Evolutionary conservation across 2,797 vertebrate species (phyloP).

Genomic region (Sebastes taczanowskii): DNA sequence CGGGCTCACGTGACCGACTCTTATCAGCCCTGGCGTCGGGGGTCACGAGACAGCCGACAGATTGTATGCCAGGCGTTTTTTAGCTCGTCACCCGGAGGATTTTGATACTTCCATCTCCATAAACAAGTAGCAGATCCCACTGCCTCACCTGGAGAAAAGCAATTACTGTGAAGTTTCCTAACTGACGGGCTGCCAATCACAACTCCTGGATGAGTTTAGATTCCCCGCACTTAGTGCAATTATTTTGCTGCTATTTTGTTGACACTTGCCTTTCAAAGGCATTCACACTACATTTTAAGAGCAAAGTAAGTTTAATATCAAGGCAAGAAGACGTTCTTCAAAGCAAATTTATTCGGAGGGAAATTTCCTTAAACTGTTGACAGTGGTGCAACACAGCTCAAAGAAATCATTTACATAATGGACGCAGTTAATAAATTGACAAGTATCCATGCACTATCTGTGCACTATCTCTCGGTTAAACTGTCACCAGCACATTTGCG

Average conservation of each 20-base stretch:
- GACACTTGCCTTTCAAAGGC: constrained; percentile 58
- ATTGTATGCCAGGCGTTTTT: constrained; percentile 60
- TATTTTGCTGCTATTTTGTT: constrained; percentile 51
- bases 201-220: constrained; percentile 37
- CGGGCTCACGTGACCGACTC: constrained; percentile 41
- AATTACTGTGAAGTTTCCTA: constrained; percentile 62
- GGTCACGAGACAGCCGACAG: constrained; percentile 70
- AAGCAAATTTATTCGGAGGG: constrained; percentile 56
- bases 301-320: constrained; percentile 49
- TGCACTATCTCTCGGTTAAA: constrained; percentile 28
- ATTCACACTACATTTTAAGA: constrained; percentile 37
- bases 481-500: constrained; percentile 30
- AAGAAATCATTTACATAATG: constrained; percentile 58
- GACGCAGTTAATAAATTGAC: constrained; percentile 55
- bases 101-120: constrained; percentile 56
- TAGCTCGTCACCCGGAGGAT: constrained; percentile 61
- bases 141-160: constrained; percentile 62
- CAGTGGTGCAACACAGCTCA: constrained; percentile 50
- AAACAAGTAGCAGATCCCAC: constrained; percentile 61
- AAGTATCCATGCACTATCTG: constrained; percentile 23
- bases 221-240: constrained; percentile 35
- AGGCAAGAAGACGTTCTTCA: constrained; percentile 50
- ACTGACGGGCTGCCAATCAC: constrained; percentile 64
- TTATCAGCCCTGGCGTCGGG: constrained; percentile 66
- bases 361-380: constrained; percentile 58